Conservation (phyloP, 2,113 vertebrate species). For the Budorcas taxicolor region DNA sequence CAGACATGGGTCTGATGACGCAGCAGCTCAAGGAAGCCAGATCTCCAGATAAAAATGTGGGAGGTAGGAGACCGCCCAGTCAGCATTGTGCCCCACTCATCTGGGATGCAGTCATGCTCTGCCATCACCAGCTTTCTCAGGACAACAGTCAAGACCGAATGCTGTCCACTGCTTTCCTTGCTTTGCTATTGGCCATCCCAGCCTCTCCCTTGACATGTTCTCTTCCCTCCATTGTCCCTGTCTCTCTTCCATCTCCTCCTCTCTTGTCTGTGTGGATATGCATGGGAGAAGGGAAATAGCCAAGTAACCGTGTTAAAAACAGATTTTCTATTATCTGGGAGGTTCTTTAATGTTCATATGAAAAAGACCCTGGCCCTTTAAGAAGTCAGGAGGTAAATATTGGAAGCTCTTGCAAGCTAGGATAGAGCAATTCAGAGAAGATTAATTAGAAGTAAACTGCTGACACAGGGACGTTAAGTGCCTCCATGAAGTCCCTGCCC, state of each 20-base stretch:
- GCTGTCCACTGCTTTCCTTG: neutral
- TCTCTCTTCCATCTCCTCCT: too few relatives aligned
- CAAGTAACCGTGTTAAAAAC: neutral
- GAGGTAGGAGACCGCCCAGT: neutral
- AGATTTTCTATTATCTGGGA: neutral
- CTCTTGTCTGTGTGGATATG: neutral
- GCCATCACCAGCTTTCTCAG: neutral
- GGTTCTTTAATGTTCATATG: neutral
- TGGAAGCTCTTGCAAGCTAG: neutral
- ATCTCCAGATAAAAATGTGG: neutral
- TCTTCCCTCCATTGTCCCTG: neutral
- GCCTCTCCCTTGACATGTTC: neutral
- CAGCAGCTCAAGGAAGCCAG: neutral
- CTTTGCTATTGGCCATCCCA: fast-evolving
- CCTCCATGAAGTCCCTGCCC: neutral
- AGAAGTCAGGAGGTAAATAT: neutral
- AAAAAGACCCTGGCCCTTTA: neutral
- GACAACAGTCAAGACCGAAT: neutral
- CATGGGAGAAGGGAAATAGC: neutral
- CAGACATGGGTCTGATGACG: neutral
- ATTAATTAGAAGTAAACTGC: neutral
- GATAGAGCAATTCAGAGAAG: neutral
- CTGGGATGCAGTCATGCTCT: fast-evolving
- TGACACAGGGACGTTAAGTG: neutral
- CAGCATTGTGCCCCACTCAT: neutral